These are phyloP conservation scores for Siniperca obscura DNA, from an alignment of 2,797 vertebrate genomes.

Conservation along the genomic window DNA sequence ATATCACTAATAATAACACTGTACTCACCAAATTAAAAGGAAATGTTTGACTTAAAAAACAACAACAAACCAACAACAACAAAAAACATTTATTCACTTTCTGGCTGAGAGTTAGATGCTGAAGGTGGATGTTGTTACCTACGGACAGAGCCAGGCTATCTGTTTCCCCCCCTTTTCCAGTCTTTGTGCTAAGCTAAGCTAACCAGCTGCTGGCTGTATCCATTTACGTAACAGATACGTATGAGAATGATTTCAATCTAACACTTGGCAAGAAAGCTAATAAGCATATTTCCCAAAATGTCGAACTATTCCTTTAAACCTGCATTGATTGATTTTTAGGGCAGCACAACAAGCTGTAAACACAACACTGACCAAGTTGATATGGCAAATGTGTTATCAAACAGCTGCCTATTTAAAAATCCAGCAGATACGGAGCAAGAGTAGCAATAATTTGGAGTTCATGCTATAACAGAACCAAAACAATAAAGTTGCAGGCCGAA, in stretches of 20 bases:
- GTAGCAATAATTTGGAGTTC: no score
- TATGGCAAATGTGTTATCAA: neutral
- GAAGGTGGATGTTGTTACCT: neutral
- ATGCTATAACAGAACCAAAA: no score
- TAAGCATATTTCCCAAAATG: neutral
- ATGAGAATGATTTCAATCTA: neutral
- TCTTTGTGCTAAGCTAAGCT: conserved; percentile 2
- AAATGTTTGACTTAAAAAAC: no score
- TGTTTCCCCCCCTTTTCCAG: neutral
- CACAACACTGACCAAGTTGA: neutral
- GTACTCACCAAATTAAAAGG: neutral
- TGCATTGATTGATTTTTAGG: neutral
- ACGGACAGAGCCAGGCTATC: neutral
- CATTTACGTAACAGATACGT: neutral
- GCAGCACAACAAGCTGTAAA: neutral
- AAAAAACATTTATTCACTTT: neutral
- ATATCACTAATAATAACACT: neutral
- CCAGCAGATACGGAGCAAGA: neutral
- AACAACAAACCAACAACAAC: no score
- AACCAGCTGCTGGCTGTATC: neutral
- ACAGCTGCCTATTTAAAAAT: neutral
- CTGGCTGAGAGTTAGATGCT: neutral
- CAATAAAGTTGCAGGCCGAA: neutral
- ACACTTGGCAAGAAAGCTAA: neutral
- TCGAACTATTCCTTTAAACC: neutral